Percentiles rank a stretch among this genome's conserved stretches.
phyloP scores from a whole-genome alignment of 2,113 vertebrate genomes.

The Coptodon rendalli region DNA sequence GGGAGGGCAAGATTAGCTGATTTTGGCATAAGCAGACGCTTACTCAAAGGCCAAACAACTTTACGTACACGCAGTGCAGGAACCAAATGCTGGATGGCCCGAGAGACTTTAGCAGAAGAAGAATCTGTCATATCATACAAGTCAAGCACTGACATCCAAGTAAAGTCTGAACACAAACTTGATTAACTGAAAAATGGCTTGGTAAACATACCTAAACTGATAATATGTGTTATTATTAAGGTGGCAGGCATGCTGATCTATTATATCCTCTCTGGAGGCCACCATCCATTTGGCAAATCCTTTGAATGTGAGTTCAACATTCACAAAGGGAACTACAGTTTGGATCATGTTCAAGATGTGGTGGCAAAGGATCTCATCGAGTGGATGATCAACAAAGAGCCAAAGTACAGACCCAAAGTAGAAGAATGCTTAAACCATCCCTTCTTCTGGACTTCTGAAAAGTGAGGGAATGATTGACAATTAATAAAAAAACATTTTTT shows the following conservation, averaged over 20 bases:
- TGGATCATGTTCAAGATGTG: not conserved
- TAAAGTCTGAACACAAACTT: not conserved
- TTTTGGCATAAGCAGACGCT: too few relatives aligned
- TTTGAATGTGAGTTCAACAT: conserved; percentile 30
- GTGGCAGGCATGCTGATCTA: not conserved
- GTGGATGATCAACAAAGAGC: not conserved
- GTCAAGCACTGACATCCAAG: conserved; percentile 60
- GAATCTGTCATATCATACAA: conserved; percentile 31
- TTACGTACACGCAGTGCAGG: conserved; percentile 37
- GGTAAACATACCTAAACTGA: not conserved
- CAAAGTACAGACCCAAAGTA: not conserved
- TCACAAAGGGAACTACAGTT: not conserved
- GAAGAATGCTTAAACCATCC: not conserved
- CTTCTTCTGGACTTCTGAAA: not conserved
- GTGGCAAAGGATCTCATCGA: rapidly evolving
- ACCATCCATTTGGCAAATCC: conserved; percentile 53
- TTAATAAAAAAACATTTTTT: not conserved
- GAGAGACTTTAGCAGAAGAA: conserved; percentile 6
- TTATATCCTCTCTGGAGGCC: conserved; percentile 60
- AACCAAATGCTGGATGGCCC: conserved; percentile 64
- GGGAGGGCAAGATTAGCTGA: conserved; percentile 29
- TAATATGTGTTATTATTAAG: not conserved
- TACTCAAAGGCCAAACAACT: conserved; percentile 31
- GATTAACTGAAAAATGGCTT: rapidly evolving
- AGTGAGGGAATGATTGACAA: not conserved